Conservation (phyloP, 2,797 vertebrate species). For the Gobionotothen gibberifrons region DNA sequence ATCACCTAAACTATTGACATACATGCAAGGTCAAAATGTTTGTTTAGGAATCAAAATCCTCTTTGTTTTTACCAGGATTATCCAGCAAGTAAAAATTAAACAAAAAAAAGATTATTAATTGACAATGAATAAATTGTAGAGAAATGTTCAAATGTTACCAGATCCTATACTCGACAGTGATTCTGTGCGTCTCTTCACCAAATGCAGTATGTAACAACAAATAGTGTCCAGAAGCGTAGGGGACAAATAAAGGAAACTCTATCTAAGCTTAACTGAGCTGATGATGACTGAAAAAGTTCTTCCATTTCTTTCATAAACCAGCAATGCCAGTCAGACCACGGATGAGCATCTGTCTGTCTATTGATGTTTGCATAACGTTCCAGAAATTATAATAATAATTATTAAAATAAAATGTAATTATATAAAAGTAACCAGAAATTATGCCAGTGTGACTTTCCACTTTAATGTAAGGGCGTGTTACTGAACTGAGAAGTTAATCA, state of each 20-base stretch:
- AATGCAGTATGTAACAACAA: not conserved
- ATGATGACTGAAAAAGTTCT: not conserved
- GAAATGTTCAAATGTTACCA: not conserved
- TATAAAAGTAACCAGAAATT: constrained; percentile 48
- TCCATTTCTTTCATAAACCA: not conserved
- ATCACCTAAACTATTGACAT: not conserved
- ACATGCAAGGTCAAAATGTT: not conserved
- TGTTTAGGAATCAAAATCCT: not conserved
- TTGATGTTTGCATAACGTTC: constrained; percentile 39
- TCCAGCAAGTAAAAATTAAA: not conserved
- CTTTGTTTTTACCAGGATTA: not conserved
- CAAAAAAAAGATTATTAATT: not conserved
- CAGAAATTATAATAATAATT: too few species aligned
- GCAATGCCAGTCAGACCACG: not conserved
- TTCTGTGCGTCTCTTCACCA: not conserved
- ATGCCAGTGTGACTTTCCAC: constrained; percentile 13
- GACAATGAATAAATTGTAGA: not conserved
- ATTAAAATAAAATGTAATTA: too few species aligned
- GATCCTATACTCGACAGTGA: not conserved
- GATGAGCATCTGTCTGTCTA: not conserved
- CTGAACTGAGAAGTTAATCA: constrained; percentile 34
- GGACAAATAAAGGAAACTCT: not conserved
- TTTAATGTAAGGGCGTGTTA: constrained; percentile 29
- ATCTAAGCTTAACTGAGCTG: not conserved
- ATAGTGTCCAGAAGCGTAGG: not conserved